These are phyloP conservation scores for Delichon dasypus DNA, from an alignment of 2,797 vertebrate genomes.

Conservation along the genomic window DNA sequence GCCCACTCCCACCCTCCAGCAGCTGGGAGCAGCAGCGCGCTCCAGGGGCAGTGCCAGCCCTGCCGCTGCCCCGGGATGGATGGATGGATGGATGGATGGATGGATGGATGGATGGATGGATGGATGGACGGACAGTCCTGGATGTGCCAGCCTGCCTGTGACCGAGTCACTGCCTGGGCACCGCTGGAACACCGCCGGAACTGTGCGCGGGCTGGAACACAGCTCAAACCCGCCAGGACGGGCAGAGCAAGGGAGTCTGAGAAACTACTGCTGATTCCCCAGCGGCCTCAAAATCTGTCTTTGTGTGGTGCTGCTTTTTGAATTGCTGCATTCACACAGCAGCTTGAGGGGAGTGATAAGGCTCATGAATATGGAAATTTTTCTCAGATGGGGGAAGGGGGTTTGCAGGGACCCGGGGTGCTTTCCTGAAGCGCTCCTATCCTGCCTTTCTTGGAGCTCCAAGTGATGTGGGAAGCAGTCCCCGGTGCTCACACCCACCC, in stretches of 20 bases:
- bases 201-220: neutral
- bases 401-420: neutral
- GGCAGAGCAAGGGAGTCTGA: neutral
- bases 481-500: rapidly evolving
- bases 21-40: neutral
- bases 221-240: neutral
- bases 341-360: conserved; percentile 63
- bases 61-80: rapidly evolving
- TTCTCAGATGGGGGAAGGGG: neutral
- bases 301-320: conserved; percentile 19
- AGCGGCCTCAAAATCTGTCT: neutral
- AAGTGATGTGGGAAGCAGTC: neutral
- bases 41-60: neutral
- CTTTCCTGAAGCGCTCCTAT: neutral
- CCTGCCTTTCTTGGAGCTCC: neutral
- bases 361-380: conserved; percentile 51
- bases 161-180: neutral
- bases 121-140: rapidly evolving
- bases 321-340: conserved; percentile 2
- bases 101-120: rapidly evolving
- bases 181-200: neutral
- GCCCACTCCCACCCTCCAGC: neutral
- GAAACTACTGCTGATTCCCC: conserved; percentile 7
- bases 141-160: rapidly evolving
- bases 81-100: too few relatives aligned